phyloP scores from a whole-genome alignment of 2,113 vertebrate species.

The Nerophis ophidion region DNA sequence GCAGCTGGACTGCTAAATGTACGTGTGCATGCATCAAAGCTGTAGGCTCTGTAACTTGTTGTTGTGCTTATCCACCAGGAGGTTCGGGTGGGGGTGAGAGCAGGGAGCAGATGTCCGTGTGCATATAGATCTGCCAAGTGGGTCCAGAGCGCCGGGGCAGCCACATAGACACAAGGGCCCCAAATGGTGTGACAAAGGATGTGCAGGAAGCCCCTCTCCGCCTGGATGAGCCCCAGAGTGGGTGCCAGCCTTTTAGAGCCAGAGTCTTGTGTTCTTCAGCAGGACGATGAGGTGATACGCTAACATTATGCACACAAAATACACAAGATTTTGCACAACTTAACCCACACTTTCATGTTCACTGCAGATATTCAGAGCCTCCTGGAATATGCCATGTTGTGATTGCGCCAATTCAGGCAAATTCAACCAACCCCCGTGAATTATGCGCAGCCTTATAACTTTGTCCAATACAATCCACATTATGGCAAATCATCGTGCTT shows the following conservation, averaged over 20 bases:
- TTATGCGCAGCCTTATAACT: too few relatives aligned
- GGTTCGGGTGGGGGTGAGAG: constrained; percentile 52
- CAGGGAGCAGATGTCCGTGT: constrained; percentile 75
- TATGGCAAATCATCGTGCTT: too few relatives aligned
- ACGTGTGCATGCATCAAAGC: constrained; percentile 16
- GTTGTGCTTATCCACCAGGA: constrained; percentile 66
- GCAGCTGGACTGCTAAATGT: background rate
- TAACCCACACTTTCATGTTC: background rate
- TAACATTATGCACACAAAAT: constrained; percentile 47
- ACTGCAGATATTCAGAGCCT: background rate
- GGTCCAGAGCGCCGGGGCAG: constrained; percentile 58
- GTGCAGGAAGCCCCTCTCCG: constrained; percentile 77
- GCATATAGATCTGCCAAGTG: constrained; percentile 69
- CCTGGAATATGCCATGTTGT: too few relatives aligned
- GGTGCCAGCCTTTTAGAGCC: constrained; percentile 64
- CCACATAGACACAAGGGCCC: constrained; percentile 68
- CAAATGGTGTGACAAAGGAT: constrained; percentile 80
- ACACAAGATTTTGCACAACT: constrained; percentile 3
- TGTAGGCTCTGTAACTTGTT: constrained; percentile 44
- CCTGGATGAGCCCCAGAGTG: constrained; percentile 75
- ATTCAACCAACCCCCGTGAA: too few relatives aligned
- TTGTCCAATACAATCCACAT: too few relatives aligned
- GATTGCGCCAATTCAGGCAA: too few relatives aligned
- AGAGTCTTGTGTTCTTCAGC: constrained; percentile 57
- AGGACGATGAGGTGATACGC: constrained; percentile 20